phyloP scores from a whole-genome alignment of 1,140 invertebrate genomes.

The Phocides pigmalion region DNA sequence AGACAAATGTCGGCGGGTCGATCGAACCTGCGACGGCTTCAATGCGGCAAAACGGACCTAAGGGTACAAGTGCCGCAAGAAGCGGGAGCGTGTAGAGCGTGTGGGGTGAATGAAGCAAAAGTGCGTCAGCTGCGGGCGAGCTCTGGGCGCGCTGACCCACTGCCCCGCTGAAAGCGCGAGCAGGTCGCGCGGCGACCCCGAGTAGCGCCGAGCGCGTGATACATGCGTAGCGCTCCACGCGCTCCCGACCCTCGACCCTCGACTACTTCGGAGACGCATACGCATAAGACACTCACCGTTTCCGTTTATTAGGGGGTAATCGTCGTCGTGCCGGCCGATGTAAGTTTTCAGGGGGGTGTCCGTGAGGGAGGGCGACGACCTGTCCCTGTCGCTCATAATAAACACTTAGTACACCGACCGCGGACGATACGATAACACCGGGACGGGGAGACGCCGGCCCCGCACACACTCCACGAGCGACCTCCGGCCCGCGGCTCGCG shows the following conservation, averaged over 20 bases:
- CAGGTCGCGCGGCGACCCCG: conserved; percentile 33
- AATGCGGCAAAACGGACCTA: conserved; percentile 67
- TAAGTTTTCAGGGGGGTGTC: conserved; percentile 91
- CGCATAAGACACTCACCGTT: conserved; percentile 86
- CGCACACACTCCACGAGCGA: conserved; percentile 75
- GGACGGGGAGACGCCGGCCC: conserved; percentile 75
- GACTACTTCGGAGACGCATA: conserved; percentile 9
- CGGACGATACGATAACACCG: conserved; percentile 68
- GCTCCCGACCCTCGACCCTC: conserved; percentile 28
- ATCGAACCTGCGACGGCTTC: conserved; percentile 64
- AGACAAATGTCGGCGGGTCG: conserved; percentile 56
- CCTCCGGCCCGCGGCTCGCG: conserved; percentile 79
- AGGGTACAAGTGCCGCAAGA: conserved; percentile 24
- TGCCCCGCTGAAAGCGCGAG: conserved; percentile 37
- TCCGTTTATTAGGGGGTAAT: conserved; percentile 89
- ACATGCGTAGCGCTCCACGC: conserved; percentile 31
- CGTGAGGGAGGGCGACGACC: conserved; percentile 90
- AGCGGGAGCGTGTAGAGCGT: conserved; percentile 24
- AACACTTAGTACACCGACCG: conserved; percentile 72
- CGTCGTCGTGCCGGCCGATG: conserved; percentile 89
- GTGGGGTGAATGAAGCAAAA: not conserved
- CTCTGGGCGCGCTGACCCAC: conserved; percentile 44
- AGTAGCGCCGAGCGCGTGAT: conserved; percentile 47
- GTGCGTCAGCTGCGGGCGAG: not conserved
- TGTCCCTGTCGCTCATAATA: conserved; percentile 90